Evolutionary conservation across 2,113 vertebrate genomes (phyloP).

Genomic region (Panurus biarmicus): DNA sequence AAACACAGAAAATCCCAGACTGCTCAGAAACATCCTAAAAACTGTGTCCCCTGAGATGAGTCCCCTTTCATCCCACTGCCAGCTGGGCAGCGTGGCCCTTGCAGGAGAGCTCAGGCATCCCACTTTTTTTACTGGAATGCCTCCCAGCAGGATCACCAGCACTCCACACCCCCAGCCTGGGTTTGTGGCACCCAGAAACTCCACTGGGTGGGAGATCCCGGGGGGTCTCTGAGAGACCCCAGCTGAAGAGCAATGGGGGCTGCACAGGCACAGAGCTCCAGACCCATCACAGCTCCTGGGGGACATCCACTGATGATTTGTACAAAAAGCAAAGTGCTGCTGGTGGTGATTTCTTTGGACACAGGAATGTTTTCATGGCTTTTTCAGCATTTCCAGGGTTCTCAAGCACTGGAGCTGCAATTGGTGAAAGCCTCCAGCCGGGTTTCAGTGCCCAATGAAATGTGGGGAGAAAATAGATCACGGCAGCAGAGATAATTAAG

Average conservation of each 20-base stretch:
- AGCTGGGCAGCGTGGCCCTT: neutral
- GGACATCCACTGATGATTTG: fast-evolving
- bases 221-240: neutral
- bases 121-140: neutral
- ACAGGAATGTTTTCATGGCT: neutral
- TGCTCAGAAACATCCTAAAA: neutral
- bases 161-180: neutral
- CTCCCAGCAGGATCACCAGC: neutral
- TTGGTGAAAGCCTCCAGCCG: neutral
- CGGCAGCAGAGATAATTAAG: neutral
- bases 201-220: fast-evolving
- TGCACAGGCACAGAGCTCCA: neutral
- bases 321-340: neutral
- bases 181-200: neutral
- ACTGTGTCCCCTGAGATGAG: neutral
- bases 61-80: neutral
- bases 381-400: neutral
- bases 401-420: neutral
- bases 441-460: neutral
- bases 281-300: fast-evolving
- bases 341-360: neutral
- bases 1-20: slow-evolving; percentile 23
- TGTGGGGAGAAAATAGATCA: neutral
- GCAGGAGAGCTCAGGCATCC: neutral
- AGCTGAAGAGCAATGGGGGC: neutral